These are phyloP conservation scores for Australoheros scitulus DNA, from an alignment of 2,113 vertebrate species.

Conservation along the genomic window DNA sequence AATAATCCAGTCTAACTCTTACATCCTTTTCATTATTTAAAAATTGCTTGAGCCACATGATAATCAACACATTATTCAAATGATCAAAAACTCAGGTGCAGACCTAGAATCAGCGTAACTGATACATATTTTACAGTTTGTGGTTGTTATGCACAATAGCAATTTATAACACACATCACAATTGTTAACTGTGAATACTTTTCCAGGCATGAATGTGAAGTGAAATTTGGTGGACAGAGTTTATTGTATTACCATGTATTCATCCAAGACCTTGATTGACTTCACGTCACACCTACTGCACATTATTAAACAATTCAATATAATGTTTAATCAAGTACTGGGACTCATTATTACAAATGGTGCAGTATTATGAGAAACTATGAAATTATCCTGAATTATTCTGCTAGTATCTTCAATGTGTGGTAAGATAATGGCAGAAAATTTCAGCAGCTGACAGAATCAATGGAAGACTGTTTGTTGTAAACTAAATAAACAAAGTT, in stretches of 20 bases:
- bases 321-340: not conserved
- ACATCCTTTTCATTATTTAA: too few species aligned
- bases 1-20: too few species aligned
- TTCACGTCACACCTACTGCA: not conserved
- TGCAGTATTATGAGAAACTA: not conserved
- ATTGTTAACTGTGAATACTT: too few species aligned
- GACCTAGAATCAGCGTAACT: not conserved
- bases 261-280: not conserved
- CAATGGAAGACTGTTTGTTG: not conserved
- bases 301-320: not conserved
- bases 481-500: not conserved
- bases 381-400: not conserved
- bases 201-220: too few species aligned
- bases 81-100: not conserved
- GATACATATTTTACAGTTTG: slow-evolving; percentile 4
- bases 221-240: too few species aligned
- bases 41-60: too few species aligned
- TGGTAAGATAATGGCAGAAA: not conserved
- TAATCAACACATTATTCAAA: not conserved
- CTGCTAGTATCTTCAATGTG: not conserved
- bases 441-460: not conserved
- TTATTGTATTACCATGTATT: too few species aligned
- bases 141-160: not conserved
- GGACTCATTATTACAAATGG: not conserved
- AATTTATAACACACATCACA: not conserved